Base-by-base conservation (phyloP, 1,140 invertebrate genomes). In the Temnothorax nylanderi region DNA sequence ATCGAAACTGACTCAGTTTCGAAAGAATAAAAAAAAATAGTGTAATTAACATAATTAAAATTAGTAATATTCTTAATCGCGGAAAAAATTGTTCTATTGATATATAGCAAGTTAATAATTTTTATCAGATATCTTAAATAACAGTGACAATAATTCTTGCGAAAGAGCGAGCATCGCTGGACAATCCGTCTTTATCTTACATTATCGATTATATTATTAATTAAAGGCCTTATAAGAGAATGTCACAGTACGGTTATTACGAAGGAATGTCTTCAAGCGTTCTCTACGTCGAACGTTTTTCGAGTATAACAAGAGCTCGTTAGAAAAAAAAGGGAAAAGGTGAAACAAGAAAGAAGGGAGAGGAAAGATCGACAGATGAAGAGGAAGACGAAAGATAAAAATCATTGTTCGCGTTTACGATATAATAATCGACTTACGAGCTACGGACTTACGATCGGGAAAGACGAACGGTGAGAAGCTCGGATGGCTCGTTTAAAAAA, bases 211-310 rank as follows among this genome's bases (percentile, higher is more conserved):
- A 91, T 44, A 91, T 89, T 54, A 91, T 90, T 91, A 92, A 91
- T 88, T 67, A 67, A 90, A 93, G 86, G 87, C 88, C 86, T 93
- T 93, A 92, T 92, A 54, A 72, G 69, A 81, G 93, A 94, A 94
- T 94, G 94, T 94, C 93, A 93, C 93, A 94, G 94, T 93, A 94
- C 90, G 91, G 85, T 93, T 94, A 92, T 88, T 93, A 93, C 89
- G 75, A 93, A 93, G 94, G 94, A 95, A 95, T 95, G 94, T 95
- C 85, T 93, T 92, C 82, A 91, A 91, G 91, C 88, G 91, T 92
- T 90, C 78, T 77, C 90, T 80, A 85, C 77, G 75, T 87, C 88
- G 91, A 91, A 90, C 87, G 85, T 85, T 86, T 82, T 34, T 90
- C 69, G 86, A 90, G 85, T 92, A 86, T 91, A 90, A 87, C 64